Evolutionary conservation across 2,888 invertebrate genomes (phyloP).

Genomic region (Punctoribates punctum): DNA sequence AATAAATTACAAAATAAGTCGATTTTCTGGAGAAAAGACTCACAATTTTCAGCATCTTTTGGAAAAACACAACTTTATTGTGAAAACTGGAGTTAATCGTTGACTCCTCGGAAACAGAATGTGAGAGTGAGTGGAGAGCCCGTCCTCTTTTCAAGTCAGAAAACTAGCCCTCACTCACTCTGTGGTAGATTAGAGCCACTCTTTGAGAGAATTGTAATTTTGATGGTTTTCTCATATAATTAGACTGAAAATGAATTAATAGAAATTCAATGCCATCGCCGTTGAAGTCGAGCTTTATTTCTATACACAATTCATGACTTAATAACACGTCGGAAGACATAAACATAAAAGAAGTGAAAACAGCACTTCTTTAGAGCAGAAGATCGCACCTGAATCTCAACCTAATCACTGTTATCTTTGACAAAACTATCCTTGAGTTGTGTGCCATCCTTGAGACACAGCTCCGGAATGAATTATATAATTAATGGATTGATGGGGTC

Average conservation of each 20-base stretch:
- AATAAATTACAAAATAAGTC: background rate
- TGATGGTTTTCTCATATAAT: background rate
- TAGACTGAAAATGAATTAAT: background rate
- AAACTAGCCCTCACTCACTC: background rate
- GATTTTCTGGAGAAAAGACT: background rate
- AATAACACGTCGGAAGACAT: conserved; percentile 15
- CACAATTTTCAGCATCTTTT: background rate
- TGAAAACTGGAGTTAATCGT: background rate
- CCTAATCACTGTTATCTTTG: conserved; percentile 12
- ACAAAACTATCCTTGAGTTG: conserved; percentile 29
- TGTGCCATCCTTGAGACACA: conserved; percentile 13
- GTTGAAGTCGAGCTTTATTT: conserved; percentile 4
- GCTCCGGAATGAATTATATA: background rate
- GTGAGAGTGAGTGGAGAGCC: background rate
- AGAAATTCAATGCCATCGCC: conserved; percentile 12
- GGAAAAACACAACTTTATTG: no score
- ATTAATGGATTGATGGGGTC: background rate
- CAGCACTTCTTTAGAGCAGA: background rate
- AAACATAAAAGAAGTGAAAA: background rate
- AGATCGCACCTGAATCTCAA: background rate
- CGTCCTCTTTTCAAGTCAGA: conserved; percentile 16
- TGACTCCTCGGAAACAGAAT: background rate
- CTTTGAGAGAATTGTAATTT: background rate
- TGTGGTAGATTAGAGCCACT: background rate
- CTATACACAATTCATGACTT: conserved; percentile 3